Percentiles rank a stretch among this genome's conserved stretches.
These are phyloP conservation scores for Chroicocephalus ridibundus DNA, from an alignment of 2,113 vertebrate species.

Conservation along the genomic window DNA sequence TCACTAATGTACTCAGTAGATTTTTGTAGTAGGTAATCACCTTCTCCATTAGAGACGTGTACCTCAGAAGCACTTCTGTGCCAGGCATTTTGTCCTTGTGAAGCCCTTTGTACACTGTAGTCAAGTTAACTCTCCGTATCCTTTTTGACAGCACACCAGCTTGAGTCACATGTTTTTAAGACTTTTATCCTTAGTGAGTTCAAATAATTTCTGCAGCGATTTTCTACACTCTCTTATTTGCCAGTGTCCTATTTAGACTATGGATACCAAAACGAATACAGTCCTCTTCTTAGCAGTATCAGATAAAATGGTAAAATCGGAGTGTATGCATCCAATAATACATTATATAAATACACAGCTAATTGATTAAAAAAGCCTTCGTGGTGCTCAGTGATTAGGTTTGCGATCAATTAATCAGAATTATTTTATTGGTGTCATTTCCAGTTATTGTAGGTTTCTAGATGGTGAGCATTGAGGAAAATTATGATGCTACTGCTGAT, in stretches of 20 bases:
- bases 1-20: not conserved
- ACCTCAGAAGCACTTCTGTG: not conserved
- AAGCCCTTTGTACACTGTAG: not conserved
- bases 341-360: not conserved
- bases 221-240: not conserved
- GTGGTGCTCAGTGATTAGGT: not conserved
- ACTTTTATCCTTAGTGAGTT: not conserved
- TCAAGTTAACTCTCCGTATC: not conserved
- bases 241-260: not conserved
- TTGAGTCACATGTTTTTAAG: not conserved
- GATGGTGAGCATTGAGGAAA: not conserved
- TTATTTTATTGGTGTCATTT: not conserved
- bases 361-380: not conserved
- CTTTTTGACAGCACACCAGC: not conserved
- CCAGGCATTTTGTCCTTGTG: not conserved
- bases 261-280: not conserved
- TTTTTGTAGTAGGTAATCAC: not conserved
- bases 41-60: not conserved
- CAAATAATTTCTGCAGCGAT: not conserved
- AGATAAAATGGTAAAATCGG: not conserved
- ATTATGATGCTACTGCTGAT: accelerated
- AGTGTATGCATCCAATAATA: not conserved
- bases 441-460: not conserved
- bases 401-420: not conserved
- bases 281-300: not conserved